Percentiles rank a stretch among this genome's conserved stretches.
Conservation (phyloP, 2,113 vertebrate species). For the Cairina moschata region DNA sequence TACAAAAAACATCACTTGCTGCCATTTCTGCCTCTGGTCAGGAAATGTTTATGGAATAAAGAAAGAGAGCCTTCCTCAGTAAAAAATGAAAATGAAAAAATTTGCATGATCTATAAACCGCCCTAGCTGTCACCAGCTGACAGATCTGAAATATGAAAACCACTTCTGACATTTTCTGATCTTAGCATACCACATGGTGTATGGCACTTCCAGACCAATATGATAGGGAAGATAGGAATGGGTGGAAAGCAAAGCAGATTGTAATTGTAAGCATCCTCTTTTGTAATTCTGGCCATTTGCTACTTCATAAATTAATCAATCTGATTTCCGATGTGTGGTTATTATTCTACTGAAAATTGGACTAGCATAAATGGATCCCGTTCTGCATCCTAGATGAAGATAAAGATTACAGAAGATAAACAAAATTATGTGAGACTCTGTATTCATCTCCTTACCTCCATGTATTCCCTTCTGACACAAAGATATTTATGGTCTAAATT, state of each 20-base stretch:
- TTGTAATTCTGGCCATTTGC: conserved; percentile 50
- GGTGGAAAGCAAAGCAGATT: conserved; percentile 17
- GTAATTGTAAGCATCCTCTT: conserved; percentile 7
- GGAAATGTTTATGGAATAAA: not conserved
- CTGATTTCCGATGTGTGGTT: not conserved
- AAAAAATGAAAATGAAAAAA: not conserved
- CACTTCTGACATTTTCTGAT: conserved; percentile 38
- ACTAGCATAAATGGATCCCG: not conserved
- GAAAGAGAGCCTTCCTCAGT: not conserved
- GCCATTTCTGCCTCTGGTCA: not conserved
- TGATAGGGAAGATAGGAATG: conserved; percentile 3
- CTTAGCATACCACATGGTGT: conserved; percentile 35
- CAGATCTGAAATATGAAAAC: conserved; percentile 37
- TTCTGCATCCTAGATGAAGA: not conserved
- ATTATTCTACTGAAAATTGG: conserved; percentile 2
- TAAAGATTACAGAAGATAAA: not conserved
- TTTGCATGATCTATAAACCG: not conserved
- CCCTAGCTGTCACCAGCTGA: conserved; percentile 27
- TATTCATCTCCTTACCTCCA: not conserved
- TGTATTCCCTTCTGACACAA: conserved; percentile 5
- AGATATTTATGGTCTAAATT: conserved; percentile 32
- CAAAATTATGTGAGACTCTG: not conserved
- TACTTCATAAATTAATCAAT: conserved; percentile 58
- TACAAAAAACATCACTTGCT: not conserved
- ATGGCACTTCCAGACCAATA: conserved; percentile 36